These are phyloP conservation scores for Apus apus DNA, from an alignment of 2,113 vertebrate genomes.

Conservation along the genomic window DNA sequence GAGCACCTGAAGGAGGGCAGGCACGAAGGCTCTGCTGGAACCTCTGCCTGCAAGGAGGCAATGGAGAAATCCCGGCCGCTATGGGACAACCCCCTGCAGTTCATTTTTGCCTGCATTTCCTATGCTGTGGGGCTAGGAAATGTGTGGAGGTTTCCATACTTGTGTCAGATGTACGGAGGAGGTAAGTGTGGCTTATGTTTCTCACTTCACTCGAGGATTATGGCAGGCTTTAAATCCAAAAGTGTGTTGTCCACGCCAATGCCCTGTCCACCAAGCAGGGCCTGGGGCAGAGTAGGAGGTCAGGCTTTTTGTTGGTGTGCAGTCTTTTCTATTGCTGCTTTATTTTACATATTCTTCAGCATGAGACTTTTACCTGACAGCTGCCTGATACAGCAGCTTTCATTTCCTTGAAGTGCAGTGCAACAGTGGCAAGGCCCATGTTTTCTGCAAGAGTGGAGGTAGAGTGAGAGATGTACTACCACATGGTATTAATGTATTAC, in stretches of 20 bases:
- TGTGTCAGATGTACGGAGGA: conserved; percentile 95
- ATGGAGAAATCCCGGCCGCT: conserved; percentile 81
- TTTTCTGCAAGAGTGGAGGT: not conserved
- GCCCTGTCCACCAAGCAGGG: not conserved
- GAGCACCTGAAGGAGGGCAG: not conserved
- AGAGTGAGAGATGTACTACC: not conserved
- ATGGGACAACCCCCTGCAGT: conserved; percentile 88
- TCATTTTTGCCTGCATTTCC: conserved; percentile 91
- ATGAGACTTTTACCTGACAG: not conserved
- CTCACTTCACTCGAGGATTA: not conserved
- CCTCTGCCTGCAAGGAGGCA: not conserved
- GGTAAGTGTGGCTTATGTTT: conserved; percentile 79
- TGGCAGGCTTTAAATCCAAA: not conserved
- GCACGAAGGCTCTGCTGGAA: not conserved
- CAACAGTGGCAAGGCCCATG: not conserved
- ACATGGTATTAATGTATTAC: not conserved
- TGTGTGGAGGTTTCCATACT: conserved; percentile 95
- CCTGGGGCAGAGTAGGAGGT: not conserved
- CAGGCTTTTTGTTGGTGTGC: not conserved
- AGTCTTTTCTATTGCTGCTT: not conserved
- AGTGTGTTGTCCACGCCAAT: not conserved
- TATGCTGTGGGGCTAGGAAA: conserved; percentile 94
- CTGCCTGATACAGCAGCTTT: not conserved
- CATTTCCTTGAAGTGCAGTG: not conserved
- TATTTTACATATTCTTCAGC: not conserved